Evolutionary conservation across 1,140 invertebrate genomes (phyloP), one percentile per base, ranked within the genome.

Genomic region (Dermatophagoides farinae): DNA sequence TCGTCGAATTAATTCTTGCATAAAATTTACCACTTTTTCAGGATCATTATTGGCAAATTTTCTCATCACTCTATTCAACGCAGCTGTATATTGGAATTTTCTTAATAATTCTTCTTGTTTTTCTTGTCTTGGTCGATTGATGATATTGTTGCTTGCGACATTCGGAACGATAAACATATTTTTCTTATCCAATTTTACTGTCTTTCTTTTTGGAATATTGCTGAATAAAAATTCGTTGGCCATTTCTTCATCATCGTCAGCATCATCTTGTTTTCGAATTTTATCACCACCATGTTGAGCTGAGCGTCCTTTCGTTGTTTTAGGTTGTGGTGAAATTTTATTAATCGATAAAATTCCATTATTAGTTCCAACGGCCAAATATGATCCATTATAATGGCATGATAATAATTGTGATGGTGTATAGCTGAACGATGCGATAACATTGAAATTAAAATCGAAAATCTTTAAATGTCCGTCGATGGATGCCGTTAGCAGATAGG

Each of bases 401-500:
- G 31, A 54, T 9, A 65, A 39, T 14, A 65, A 31, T 60, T 65
- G 64, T 10, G 64, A 31, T 31, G 55, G 57, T 16, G 38, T 22
- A 51, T 64, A 65, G 38, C 9, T 53, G 9, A 65, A 40, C 9
- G 55, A 51, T 10, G 61, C 18, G 1, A 55, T 51, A 31, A 55
- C 20, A 50, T 63, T 40, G 39, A 64, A 61, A n/a, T 51, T 50
- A 14, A 37, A 57, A 51, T 60, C 58, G 38, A 53, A 64, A 23
- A 63, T 23, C 40, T 64, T 61, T 1, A 61, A 16, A 25, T 65
- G 73, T 65, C 85, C 79, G 69, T 97, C 93, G 47, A 97, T 74
- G 2, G 88, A 90, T 8, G 82, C 88, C 10, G 90, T 93, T 63
- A 97, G 69, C 41, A 97, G 74, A 66, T 86, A 78, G 60, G 80